A percentile compares a stretch with the other conserved stretches of the same genome.
Evolutionary conservation across 2,797 vertebrate species (phyloP).

Genomic region (Setipinna tenuifilis): DNA sequence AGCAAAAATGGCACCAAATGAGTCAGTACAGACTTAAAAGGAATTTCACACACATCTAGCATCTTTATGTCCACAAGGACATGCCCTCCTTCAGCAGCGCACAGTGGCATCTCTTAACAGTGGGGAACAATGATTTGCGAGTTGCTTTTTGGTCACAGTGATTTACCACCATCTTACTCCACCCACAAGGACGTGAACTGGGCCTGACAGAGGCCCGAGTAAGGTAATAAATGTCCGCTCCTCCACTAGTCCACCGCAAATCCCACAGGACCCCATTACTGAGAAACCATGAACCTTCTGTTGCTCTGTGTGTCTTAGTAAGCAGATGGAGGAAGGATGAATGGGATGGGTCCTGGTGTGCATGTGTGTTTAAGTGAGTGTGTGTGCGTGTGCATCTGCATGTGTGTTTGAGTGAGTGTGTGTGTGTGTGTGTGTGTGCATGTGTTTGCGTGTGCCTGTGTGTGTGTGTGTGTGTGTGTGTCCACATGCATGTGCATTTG

Average conservation of each 20-base stretch:
- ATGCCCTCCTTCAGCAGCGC: background rate
- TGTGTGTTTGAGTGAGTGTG: background rate
- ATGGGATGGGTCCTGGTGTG: background rate
- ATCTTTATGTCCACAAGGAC: background rate
- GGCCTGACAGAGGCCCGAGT: background rate
- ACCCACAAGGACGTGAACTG: background rate
- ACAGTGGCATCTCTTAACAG: background rate
- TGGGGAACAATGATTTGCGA: background rate
- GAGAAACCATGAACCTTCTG: conserved; percentile 32
- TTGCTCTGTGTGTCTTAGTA: conserved; percentile 43
- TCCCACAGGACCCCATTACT: conserved; percentile 57
- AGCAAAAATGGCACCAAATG: background rate
- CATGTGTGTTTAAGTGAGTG: background rate
- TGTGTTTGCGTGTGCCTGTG: background rate
- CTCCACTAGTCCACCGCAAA: conserved; percentile 2
- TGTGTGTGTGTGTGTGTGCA: background rate
- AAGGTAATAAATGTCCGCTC: conserved; percentile 12
- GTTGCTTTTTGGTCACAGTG: conserved; percentile 29
- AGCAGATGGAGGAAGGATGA: conserved; percentile 29
- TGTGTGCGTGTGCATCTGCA: background rate
- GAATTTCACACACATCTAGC: background rate
- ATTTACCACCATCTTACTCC: background rate
- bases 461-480: background rate
- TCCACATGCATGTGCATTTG: background rate
- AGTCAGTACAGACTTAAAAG: background rate